Conservation (phyloP, 2,113 vertebrate species). For the Coracopsis vasa region DNA sequence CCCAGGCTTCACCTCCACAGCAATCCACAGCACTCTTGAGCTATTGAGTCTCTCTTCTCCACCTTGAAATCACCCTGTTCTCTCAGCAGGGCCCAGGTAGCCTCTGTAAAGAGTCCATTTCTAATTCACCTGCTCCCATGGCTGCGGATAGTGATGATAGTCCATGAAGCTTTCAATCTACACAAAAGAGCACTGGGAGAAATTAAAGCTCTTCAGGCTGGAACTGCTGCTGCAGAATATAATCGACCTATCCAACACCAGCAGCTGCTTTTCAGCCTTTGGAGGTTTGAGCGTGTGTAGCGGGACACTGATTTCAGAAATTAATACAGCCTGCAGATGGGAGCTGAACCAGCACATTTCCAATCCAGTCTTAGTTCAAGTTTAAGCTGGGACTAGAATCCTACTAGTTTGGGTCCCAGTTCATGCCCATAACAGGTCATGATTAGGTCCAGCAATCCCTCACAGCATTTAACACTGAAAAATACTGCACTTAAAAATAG, state of each 20-base stretch:
- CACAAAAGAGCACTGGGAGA: background rate
- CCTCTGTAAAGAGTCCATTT: background rate
- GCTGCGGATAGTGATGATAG: background rate
- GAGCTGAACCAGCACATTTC: background rate
- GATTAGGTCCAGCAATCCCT: background rate
- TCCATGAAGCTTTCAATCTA: background rate
- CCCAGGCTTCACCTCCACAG: background rate
- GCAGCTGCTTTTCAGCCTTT: background rate
- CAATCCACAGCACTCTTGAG: background rate
- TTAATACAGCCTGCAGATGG: background rate
- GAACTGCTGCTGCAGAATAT: background rate
- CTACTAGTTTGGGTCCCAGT: background rate
- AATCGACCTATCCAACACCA: background rate
- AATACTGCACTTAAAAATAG: background rate
- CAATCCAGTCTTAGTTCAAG: background rate
- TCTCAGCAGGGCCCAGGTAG: background rate
- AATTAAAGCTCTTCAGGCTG: conserved; percentile 20
- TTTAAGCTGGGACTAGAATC: background rate
- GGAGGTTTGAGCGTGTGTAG: background rate
- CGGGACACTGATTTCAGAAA: conserved; percentile 15
- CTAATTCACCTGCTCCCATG: background rate
- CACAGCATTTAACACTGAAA: background rate
- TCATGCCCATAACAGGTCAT: background rate
- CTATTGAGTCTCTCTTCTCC: background rate
- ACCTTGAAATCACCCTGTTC: background rate